Conservation (phyloP, 92 coral and sea anemone species). For the Porites evermanni region DNA sequence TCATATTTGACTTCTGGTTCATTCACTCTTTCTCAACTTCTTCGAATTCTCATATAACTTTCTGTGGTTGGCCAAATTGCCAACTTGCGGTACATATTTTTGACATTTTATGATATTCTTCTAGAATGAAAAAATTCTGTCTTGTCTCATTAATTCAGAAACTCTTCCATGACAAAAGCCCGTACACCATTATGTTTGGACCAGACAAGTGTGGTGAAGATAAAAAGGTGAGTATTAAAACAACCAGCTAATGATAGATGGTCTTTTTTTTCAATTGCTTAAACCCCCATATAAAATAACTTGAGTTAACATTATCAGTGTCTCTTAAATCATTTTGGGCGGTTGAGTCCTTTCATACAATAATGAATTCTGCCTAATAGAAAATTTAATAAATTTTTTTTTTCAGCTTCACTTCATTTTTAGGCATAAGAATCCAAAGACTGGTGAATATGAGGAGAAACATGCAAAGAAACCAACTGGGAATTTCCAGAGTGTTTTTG, state of each 20-base stretch:
- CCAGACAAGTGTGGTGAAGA: conserved; percentile 99
- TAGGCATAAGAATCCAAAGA: conserved; percentile 90
- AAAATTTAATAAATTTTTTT: conserved; percentile 2
- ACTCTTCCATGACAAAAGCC: conserved; percentile 85
- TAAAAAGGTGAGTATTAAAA: conserved; percentile 70
- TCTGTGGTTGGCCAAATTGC: background rate
- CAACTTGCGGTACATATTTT: background rate
- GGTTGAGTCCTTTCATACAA: too few relatives aligned
- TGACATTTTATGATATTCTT: background rate
- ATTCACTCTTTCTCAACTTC: too few relatives aligned
- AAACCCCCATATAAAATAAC: too few relatives aligned
- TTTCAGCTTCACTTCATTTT: conserved; percentile 96
- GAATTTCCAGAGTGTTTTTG: conserved; percentile 96
- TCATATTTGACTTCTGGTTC: too few relatives aligned
- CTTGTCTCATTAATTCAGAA: conserved; percentile 56
- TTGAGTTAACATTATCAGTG: too few relatives aligned
- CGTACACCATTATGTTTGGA: conserved; percentile 98
- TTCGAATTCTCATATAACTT: too few relatives aligned
- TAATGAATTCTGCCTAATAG: background rate
- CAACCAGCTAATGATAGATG: too few relatives aligned
- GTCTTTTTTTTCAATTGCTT: too few relatives aligned
- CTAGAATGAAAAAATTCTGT: background rate
- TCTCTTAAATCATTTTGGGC: too few relatives aligned
- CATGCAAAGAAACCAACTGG: conserved; percentile 98
- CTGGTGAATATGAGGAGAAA: conserved; percentile 91